phyloP scores from a whole-genome alignment of 2,797 vertebrate species.

The Buphagus erythrorhynchus region DNA sequence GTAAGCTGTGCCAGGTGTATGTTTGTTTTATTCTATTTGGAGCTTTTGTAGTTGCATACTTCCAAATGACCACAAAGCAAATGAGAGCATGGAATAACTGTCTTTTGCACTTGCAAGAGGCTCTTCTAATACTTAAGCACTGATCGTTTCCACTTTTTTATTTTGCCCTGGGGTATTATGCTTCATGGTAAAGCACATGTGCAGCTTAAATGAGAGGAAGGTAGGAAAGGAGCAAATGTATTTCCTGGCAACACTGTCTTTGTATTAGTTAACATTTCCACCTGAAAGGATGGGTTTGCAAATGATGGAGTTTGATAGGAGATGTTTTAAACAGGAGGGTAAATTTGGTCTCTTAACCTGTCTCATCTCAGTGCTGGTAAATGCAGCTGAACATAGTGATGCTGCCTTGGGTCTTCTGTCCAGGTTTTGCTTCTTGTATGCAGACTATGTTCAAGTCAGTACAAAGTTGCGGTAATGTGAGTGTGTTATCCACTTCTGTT shows the following conservation, averaged over 20 bases:
- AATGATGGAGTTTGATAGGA: not conserved
- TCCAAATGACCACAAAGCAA: not conserved
- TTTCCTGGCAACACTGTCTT: not conserved
- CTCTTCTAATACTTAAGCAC: not conserved
- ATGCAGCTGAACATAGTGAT: not conserved
- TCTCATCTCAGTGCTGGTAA: not conserved
- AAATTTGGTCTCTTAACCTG: not conserved
- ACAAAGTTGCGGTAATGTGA: not conserved
- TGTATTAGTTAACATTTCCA: not conserved
- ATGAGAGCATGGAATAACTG: not conserved
- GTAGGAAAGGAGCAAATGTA: not conserved
- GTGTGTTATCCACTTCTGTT: not conserved
- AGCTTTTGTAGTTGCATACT: not conserved
- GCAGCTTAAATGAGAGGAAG: not conserved
- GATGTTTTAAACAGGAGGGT: not conserved
- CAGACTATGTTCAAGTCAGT: not conserved
- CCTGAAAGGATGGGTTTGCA: not conserved
- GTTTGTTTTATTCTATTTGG: not conserved
- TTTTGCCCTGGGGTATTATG: not conserved
- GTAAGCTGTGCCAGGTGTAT: not conserved
- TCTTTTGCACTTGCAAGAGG: not conserved
- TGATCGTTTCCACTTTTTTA: not conserved
- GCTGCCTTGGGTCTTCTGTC: not conserved
- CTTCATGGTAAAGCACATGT: not conserved
- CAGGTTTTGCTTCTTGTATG: not conserved